Evolutionary conservation across 2,113 vertebrate genomes (phyloP).

Genomic region (Alouatta palliata): DNA sequence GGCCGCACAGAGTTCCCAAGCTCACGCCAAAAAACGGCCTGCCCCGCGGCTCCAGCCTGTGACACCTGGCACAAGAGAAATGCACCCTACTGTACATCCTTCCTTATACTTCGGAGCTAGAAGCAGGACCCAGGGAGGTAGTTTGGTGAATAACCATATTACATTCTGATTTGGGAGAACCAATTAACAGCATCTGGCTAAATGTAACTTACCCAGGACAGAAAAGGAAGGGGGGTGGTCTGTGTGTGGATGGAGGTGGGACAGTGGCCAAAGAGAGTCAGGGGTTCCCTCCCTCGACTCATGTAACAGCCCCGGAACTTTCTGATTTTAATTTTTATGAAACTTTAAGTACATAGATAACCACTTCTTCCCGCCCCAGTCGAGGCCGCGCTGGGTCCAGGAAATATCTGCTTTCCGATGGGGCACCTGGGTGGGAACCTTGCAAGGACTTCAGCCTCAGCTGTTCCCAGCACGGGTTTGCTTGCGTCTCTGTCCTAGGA

Average conservation of each 20-base stretch:
- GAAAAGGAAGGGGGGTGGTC: neutral
- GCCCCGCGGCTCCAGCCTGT: neutral
- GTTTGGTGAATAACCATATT: neutral
- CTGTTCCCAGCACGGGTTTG: neutral
- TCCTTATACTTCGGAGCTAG: neutral
- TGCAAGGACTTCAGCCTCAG: neutral
- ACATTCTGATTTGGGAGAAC: neutral
- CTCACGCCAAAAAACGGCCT: neutral
- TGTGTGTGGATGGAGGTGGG: neutral
- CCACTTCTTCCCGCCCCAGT: neutral
- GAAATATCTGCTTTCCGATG: neutral
- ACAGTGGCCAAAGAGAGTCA: neutral
- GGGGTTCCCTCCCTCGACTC: neutral
- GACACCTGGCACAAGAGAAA: neutral
- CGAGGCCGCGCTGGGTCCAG: neutral
- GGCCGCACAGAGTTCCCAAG: neutral
- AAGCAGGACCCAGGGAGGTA: neutral
- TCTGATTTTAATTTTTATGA: constrained; percentile 41
- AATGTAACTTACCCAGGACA: neutral
- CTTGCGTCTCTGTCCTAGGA: neutral
- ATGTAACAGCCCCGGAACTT: neutral
- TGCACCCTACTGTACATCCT: neutral
- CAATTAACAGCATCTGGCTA: neutral
- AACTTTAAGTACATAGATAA: neutral
- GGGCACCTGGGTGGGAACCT: neutral